A percentile compares a stretch with the other conserved stretches of the same genome.
Conservation (phyloP, 2,113 vertebrate genomes). For the Oncorhynchus gorbuscha region DNA sequence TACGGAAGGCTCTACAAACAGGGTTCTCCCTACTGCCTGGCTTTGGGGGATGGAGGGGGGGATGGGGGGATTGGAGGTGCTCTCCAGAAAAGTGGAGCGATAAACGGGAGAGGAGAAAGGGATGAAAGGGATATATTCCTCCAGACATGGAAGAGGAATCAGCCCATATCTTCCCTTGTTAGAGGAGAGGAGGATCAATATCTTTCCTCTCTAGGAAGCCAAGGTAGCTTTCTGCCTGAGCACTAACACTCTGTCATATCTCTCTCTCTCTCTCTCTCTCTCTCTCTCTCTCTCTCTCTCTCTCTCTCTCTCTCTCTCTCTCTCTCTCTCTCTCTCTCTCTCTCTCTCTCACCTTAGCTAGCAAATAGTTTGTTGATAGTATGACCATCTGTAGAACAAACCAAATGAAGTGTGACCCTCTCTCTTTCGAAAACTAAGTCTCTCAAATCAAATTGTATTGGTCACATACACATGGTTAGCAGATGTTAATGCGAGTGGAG, state of each 20-base stretch:
- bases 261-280: neutral
- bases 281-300: neutral
- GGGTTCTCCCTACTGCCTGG: conserved; percentile 46
- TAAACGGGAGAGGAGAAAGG: conserved; percentile 60
- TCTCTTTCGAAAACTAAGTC: too few species aligned
- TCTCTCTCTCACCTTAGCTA: neutral
- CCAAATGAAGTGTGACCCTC: too few species aligned
- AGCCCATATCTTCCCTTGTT: conserved; percentile 72
- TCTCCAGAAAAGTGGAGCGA: conserved; percentile 58
- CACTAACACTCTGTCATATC: neutral
- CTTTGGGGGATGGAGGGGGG: conserved; percentile 56
- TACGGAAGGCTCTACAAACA: conserved; percentile 50
- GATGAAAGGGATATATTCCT: conserved; percentile 66
- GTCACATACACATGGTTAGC: too few species aligned
- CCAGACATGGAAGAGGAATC: conserved; percentile 62
- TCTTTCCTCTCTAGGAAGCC: conserved; percentile 35
- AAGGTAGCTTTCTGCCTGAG: conserved; percentile 46
- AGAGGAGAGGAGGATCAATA: conserved; percentile 56
- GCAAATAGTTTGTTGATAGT: too few species aligned
- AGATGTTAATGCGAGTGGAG: too few species aligned
- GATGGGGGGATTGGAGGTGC: conserved; percentile 56
- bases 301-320: neutral
- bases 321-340: too few species aligned
- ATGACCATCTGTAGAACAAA: too few species aligned
- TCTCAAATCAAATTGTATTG: too few species aligned